Evolutionary conservation across 2,797 vertebrate genomes (phyloP), one percentile per base, ranked within the genome.

Genomic region (Poeciliopsis presidionis): DNA sequence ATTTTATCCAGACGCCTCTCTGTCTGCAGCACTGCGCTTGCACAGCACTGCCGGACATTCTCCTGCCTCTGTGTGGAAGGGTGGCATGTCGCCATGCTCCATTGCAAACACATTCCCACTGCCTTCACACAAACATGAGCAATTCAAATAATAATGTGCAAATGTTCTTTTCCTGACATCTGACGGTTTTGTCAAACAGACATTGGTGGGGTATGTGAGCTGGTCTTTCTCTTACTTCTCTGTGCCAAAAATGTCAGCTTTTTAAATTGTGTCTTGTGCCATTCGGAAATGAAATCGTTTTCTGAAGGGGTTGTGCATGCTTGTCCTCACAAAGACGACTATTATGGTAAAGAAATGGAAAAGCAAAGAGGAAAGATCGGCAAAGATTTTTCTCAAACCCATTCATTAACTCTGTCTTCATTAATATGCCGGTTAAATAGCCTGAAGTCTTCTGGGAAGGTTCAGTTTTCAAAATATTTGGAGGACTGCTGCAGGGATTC

Each of bases 1-100:
- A 91, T 95, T 93, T 93, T 94, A 93, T 77, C 80, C 87, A 86
- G 95, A 95, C 94, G 95, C 95, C 95, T 91, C 81, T 73, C 90
- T 92, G 95, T 95, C 95, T 95, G 89, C 91, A 85, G 87, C 82
- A 80, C 87, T 79, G 84, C 92, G 87, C 92, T 93, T 90, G 88
- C 82, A 83, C 82, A 80, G 86, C 80, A 79, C 86, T 82, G 86
- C 81, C 39, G 83, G 88, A 93, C 94, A 94, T 93, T 95, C 92
- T 70, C 91, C 75, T 61, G 12, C n/a, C 73, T 74, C 74, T 81
- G 81, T 77, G 81, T 77, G 80, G 84, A 28, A 59, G 22, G 51
- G 55, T 28, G 55, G 28, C 39, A 74, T 69, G 76, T 82, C 61
- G 59, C 67, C 39, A 65, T 69, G 61, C 81, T 67, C 78, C 72